A percentile compares a stretch with the other conserved stretches of the same genome.
phyloP scores from a whole-genome alignment of 35 echinoderm and acorn worm genomes.

The Holothuria glaberrima region DNA sequence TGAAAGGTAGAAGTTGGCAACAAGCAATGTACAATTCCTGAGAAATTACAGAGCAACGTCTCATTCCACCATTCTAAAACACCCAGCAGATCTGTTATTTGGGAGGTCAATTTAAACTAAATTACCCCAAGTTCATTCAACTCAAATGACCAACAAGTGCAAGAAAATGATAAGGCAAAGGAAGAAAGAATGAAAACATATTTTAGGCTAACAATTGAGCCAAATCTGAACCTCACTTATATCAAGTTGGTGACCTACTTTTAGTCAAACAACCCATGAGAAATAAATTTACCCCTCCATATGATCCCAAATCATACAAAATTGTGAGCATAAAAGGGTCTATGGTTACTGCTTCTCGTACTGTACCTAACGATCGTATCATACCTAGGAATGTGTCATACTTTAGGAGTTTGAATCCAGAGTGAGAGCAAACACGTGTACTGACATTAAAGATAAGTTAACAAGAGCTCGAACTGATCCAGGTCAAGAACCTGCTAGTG shows the following conservation, averaged over 20 bases:
- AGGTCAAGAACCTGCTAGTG: background rate
- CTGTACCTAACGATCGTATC: background rate
- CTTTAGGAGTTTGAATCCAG: background rate
- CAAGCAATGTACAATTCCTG: constrained; percentile 66
- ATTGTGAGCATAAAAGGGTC: background rate
- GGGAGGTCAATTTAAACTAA: constrained; percentile 26
- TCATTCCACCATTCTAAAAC: constrained; percentile 47
- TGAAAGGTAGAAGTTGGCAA: constrained; percentile 58
- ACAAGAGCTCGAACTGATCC: background rate
- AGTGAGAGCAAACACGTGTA: background rate
- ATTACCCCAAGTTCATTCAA: constrained; percentile 33
- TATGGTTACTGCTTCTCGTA: constrained; percentile 15
- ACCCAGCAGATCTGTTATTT: constrained; percentile 58
- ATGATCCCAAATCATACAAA: constrained; percentile 16
- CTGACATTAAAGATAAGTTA: background rate
- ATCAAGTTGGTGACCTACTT: constrained; percentile 52
- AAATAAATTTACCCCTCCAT: constrained; percentile 48
- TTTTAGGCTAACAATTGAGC: constrained; percentile 1
- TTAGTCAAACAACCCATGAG: constrained; percentile 46
- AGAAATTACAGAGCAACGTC: constrained; percentile 68
- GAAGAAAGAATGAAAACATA: background rate
- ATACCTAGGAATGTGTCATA: background rate
- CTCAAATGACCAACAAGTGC: background rate
- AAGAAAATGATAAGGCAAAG: constrained; percentile 2
- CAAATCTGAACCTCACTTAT: constrained; percentile 7